Evolutionary conservation across 2,797 vertebrate species (phyloP), one percentile per base, ranked within the genome.

Genomic region (Perodicticus potto): DNA sequence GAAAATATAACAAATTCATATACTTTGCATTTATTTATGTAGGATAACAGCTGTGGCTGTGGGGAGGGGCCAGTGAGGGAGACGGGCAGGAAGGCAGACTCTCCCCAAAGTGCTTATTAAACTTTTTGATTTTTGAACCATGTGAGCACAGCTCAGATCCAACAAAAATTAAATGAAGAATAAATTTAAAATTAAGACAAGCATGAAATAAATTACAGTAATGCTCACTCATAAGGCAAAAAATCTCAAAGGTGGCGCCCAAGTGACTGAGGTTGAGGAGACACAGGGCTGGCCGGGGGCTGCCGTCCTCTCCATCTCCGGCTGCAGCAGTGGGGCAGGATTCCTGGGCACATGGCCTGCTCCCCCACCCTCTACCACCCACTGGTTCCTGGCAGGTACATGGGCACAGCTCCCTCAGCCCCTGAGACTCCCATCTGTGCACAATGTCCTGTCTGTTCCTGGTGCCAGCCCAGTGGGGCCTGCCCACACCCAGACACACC

Each of bases 151-250:
- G 70, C 86, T 95, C 83, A 89, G 93, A 92, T 73, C 19, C 23
- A 78, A 86, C 73, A 86, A 86, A 96, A 95, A 85, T 59, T 83
- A 94, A 96, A 95, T 94, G 83, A 76, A 90, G 96, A 93, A 91
- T 97, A 94, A 96, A 97, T 97, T 96, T 91, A 70, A 97, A 93
- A 96, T 91, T 63, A 97, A 97, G 96, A 96, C 97, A 97, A 96
- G 96, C 95, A 1, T 95, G 95, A 96, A 97, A 94, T 96, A 87
- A 92, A 93, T 73, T 69, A 89, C 16, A 63, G 94, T 1, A 17
- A 81, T 45, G 74, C 29, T 96, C 78, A 77, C 49, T 96, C 73
- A 78, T 13, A 37, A 92, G 57, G 57, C 70, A 91, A 89, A 89
- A 82, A 86, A 73, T 92, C 90, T 97, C 87, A 61, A 63, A 22